Percentiles rank a stretch among this genome's conserved stretches.
These are phyloP conservation scores for Chaitophorus viminalis DNA, from an alignment of 2,888 invertebrate genomes.

Conservation along the genomic window DNA sequence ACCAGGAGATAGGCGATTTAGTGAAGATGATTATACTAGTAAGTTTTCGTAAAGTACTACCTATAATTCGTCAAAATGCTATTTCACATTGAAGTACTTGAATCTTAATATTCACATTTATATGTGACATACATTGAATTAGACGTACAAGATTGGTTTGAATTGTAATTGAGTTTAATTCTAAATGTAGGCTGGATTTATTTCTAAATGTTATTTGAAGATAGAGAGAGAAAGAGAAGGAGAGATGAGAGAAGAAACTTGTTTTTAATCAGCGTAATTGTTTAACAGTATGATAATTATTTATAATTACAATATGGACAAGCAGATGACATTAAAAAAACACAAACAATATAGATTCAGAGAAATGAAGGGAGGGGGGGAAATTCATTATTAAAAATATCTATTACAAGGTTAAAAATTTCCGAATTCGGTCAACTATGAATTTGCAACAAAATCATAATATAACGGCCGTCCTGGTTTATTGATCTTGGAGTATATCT, in stretches of 20 bases:
- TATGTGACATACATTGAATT: not conserved
- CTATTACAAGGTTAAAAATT: constrained; percentile 46
- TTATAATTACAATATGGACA: not conserved
- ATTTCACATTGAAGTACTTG: not conserved
- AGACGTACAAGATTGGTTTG: too few species aligned
- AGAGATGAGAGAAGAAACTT: not conserved
- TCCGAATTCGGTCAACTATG: constrained; percentile 48
- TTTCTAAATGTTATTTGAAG: not conserved
- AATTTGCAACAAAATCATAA: constrained; percentile 54
- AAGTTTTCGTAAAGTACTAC: not conserved
- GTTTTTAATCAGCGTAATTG: not conserved
- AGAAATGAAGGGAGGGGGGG: not conserved
- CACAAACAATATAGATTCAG: not conserved
- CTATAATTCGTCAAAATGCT: not conserved
- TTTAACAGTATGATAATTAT: constrained; percentile 4
- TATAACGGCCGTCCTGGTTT: constrained; percentile 56
- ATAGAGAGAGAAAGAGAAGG: too few species aligned
- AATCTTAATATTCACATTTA: not conserved
- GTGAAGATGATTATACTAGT: constrained; percentile 57
- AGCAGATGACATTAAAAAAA: not conserved
- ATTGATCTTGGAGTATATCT: constrained; percentile 34
- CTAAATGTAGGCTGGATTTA: not conserved
- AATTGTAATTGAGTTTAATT: not conserved
- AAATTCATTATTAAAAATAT: constrained; percentile 25
- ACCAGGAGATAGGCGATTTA: constrained; percentile 48